phyloP scores from a whole-genome alignment of 2,113 vertebrate species.

The Megaptera novaeangliae region DNA sequence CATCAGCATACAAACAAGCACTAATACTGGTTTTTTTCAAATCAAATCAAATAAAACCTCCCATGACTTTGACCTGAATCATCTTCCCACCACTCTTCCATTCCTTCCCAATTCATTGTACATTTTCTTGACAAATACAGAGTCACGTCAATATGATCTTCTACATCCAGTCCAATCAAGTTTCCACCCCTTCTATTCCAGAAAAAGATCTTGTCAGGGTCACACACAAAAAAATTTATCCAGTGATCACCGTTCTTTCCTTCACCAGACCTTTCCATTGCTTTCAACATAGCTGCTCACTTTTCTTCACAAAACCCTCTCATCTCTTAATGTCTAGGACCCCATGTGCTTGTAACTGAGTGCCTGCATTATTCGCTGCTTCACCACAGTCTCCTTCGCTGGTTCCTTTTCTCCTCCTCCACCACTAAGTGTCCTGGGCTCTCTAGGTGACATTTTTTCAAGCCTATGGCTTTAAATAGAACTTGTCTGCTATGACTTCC shows the following conservation, averaged over 20 bases:
- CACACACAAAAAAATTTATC: background rate
- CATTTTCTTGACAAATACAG: background rate
- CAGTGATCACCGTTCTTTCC: background rate
- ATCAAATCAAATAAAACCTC: background rate
- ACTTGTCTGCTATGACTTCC: background rate
- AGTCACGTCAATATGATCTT: background rate
- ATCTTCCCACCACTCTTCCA: background rate
- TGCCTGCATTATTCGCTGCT: background rate
- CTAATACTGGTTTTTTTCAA: background rate
- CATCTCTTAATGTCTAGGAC: background rate
- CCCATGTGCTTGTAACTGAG: background rate
- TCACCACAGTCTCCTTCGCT: background rate
- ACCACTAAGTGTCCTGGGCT: background rate
- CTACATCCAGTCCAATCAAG: background rate
- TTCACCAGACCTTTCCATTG: background rate
- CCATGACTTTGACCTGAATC: background rate
- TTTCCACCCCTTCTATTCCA: background rate
- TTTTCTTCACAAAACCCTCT: background rate
- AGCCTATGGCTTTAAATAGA: background rate
- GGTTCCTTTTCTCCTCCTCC: background rate
- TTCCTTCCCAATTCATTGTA: background rate
- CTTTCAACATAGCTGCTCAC: background rate
- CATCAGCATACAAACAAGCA: background rate
- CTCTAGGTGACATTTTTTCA: background rate
- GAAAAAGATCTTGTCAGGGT: background rate